Base-by-base conservation (phyloP, 2,113 vertebrate species). In the Asarcornis scutulata region DNA sequence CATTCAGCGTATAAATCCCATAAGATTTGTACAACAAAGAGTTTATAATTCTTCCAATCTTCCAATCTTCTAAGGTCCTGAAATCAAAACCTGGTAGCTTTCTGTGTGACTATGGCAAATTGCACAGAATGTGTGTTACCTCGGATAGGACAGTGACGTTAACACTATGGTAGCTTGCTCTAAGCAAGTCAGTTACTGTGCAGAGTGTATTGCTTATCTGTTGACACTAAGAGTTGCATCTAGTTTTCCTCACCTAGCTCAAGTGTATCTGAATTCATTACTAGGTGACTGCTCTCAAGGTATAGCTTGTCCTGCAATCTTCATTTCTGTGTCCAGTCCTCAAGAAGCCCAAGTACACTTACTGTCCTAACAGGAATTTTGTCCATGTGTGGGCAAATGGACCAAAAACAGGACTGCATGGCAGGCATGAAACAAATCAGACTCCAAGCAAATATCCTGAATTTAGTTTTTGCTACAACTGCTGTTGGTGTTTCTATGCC, bases 81-180 rank as follows among this genome's bases (percentile, higher is more conserved):
- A 83, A 74, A 80, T 25, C 21, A 84, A 74, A 68, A 34, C 8
- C 14, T 17, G 6, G 8, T 29, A 29, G 5, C 29, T 75, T 80
- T 7, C 42, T 74, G 48, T 42, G 12, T 46, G 63, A 42, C 53
- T 52, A 29, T 2, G 4, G 21, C 32, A 63, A 60, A 44, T 25
- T 5, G 18, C 50, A 36, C 2, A 26, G 86, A 29, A 9, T 1
- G 1, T 4, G 15, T 1, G 0, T 81, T 52, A 4, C 52, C n/a
- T 52, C 29, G 17, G 18, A 7, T 15, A n/a, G 74, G 22, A 22
- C 34, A 52, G 40, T 25, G 8, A 48, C 21, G 7, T 8, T 27
- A 9, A 34, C 13, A 4, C 38, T 26, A 0, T 7, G 38, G 38
- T 22, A n/a, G 32, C 31, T 62, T 16, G 0, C 22, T 6, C 17